Evolutionary conservation across 2,113 vertebrate genomes (phyloP), one percentile per base, ranked within the genome.

Genomic region (Echinops telfairi): DNA sequence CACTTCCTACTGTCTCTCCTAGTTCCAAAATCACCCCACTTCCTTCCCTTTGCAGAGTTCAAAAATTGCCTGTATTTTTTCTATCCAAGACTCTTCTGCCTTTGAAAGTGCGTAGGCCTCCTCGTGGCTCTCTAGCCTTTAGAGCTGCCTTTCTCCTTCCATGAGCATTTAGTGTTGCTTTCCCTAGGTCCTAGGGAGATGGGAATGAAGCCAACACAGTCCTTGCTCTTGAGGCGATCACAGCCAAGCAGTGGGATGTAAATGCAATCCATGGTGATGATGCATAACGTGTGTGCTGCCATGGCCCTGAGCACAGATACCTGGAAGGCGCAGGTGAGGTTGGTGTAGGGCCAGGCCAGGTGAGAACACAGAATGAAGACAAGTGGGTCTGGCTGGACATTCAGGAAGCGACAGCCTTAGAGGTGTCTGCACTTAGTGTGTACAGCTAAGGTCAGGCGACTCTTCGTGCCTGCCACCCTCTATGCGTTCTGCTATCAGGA

Each of bases 11-110:
- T 25, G 0, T 79, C 70, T 66, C 11, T 80, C 53, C 53, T 77
- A 60, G 47, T 12, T 22, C n/a, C 33, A 38, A 33, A 70, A 81
- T 33, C 47, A 71, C 6, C 11, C 82, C 60, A 27, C 6, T 88
- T 77, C n/a, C 25, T 86, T 84, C 31, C 23, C 43, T 93, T 82
- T 33, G 36, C 73, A 88, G 80, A 82, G 43, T 91, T n/a, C 60
- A 76, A 77, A 1, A 12, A n/a, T 78, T 85, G 84, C 20, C 15
- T 78, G 58, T 53, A 7, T 73, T 70, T 73, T 79, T 29, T 25
- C 71, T 84, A 4, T 27, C 16, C 29, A 23, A 53, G 81, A 62
- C 20, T 60, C 20, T 15, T 66, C 33, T 91, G 10, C 31, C 43
- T 83, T 86, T 23, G 31, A 11, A 38, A 43, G 20, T 20, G 3